Conservation (phyloP, 1,140 invertebrate species). For the Saxidomus purpurata region DNA sequence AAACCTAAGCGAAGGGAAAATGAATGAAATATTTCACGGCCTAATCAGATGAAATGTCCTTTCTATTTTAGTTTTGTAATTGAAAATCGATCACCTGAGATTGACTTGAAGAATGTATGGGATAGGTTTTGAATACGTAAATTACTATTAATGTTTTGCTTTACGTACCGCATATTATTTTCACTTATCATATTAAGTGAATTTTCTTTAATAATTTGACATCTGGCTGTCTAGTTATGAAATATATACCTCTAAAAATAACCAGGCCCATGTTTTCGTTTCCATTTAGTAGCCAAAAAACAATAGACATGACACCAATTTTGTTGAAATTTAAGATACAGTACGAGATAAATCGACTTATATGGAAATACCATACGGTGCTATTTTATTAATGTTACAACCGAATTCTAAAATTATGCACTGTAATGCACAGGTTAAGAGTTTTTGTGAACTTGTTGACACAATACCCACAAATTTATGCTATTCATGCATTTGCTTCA, state of each 20-base stretch:
- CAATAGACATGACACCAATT: neutral
- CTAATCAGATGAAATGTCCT: slow-evolving; percentile 12
- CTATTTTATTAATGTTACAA: neutral
- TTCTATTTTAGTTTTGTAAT: neutral
- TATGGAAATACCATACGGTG: neutral
- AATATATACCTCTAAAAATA: neutral
- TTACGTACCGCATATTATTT: neutral
- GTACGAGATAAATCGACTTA: neutral
- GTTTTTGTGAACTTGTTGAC: neutral
- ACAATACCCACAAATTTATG: neutral
- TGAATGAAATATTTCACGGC: slow-evolving; percentile 9
- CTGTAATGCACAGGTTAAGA: neutral
- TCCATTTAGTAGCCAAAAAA: neutral
- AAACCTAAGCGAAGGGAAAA: neutral
- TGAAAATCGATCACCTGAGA: slow-evolving; percentile 3
- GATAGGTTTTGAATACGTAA: neutral
- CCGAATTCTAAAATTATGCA: slow-evolving; percentile 3
- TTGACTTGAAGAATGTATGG: slow-evolving; percentile 1
- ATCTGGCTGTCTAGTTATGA: neutral
- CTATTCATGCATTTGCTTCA: neutral
- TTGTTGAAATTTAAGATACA: neutral
- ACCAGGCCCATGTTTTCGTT: neutral
- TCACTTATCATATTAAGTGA: slow-evolving; percentile 9
- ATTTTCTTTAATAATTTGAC: neutral
- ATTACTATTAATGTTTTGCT: neutral